Conservation (phyloP, 2,888 invertebrate genomes). For the Eilema sororculum region DNA sequence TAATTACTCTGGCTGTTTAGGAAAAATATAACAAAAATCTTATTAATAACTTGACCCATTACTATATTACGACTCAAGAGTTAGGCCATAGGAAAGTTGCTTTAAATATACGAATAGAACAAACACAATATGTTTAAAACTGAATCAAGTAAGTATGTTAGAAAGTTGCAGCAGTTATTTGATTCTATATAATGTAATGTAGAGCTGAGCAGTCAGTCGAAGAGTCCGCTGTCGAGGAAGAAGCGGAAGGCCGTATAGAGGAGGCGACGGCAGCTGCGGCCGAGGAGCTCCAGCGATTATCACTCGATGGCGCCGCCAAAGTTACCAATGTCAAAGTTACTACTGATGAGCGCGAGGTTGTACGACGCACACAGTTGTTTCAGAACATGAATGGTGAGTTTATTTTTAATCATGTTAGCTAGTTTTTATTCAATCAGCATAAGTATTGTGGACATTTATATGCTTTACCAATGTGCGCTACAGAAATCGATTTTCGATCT, state of each 20-base stretch:
- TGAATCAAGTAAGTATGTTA: too few relatives aligned
- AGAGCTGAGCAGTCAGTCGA: conserved; percentile 78
- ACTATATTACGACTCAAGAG: neutral
- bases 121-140: too few relatives aligned
- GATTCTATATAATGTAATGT: neutral
- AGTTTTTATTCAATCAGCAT: neutral
- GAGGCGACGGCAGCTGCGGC: conserved; percentile 89
- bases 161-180: neutral
- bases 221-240: conserved; percentile 73
- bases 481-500: neutral
- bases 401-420: neutral
- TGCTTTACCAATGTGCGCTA: too few relatives aligned
- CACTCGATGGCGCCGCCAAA: conserved; percentile 90
- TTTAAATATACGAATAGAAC: too few relatives aligned
- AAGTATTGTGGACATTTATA: too few relatives aligned
- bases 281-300: conserved; percentile 88
- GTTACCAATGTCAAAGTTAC: conserved; percentile 93
- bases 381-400: conserved; percentile 74
- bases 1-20: neutral
- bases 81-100: neutral
- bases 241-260: conserved; percentile 87
- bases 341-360: conserved; percentile 91
- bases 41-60: too few relatives aligned
- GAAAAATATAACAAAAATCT: neutral
- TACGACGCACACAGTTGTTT: conserved; percentile 76